Evolutionary conservation across 2,113 vertebrate species (phyloP).

Genomic region (Lepisosteus osseus): DNA sequence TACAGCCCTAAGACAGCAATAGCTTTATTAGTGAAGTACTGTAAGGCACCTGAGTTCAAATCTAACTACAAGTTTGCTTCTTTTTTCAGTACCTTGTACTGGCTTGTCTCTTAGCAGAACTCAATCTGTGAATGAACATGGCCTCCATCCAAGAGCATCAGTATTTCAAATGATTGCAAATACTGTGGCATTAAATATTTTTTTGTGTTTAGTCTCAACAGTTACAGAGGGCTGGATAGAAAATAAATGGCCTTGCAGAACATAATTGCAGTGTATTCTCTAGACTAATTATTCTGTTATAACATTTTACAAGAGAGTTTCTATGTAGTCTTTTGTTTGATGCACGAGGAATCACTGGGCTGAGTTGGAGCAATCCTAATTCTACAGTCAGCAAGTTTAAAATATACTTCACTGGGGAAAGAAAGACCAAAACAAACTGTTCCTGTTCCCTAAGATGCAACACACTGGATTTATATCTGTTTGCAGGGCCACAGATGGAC

Average conservation of each 20-base stretch:
- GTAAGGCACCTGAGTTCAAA: not conserved
- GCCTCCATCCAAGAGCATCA: too few species aligned
- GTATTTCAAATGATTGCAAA: too few species aligned
- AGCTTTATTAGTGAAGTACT: not conserved
- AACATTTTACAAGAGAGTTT: not conserved
- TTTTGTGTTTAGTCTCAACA: not conserved
- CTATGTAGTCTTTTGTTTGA: not conserved
- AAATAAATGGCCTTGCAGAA: not conserved
- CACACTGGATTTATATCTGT: not conserved
- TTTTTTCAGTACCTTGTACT: too few species aligned
- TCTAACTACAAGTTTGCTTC: too few species aligned
- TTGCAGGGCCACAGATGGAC: not conserved
- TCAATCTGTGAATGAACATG: too few species aligned
- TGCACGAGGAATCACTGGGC: not conserved
- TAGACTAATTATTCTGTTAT: constrained; percentile 9
- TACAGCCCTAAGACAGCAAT: not conserved
- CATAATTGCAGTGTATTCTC: not conserved
- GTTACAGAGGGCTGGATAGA: not conserved
- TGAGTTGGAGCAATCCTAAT: constrained; percentile 5
- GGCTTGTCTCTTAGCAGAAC: too few species aligned
- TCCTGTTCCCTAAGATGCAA: not conserved
- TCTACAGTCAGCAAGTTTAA: constrained; percentile 2
- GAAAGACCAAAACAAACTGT: not conserved
- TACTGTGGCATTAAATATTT: not conserved
- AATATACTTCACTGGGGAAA: not conserved